Conservation (phyloP, 2,797 vertebrate genomes). For the Sebastes itinus region DNA sequence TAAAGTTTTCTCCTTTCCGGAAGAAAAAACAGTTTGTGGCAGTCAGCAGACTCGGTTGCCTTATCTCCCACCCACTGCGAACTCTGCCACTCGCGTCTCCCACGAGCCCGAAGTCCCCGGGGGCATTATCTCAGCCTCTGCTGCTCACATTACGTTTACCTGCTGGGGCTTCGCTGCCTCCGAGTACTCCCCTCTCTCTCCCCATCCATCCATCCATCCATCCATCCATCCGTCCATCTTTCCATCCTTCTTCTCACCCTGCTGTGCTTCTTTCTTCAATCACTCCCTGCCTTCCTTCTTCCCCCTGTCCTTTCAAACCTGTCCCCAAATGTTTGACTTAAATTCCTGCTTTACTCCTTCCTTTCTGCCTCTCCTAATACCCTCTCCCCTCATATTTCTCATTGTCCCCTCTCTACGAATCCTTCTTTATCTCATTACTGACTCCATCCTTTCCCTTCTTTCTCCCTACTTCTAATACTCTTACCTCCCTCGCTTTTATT, state of each 20-base stretch:
- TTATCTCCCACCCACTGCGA: slow-evolving; percentile 62
- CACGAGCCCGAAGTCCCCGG: slow-evolving; percentile 16
- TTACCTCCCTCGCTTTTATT: neutral
- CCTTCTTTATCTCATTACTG: slow-evolving; percentile 24
- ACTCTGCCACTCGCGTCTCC: slow-evolving; percentile 31
- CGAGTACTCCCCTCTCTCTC: neutral
- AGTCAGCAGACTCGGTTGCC: slow-evolving; percentile 45
- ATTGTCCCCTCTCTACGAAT: slow-evolving; percentile 13
- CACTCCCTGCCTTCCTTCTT: neutral
- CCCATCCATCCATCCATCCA: neutral
- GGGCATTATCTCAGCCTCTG: slow-evolving; percentile 61
- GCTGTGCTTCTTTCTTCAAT: neutral
- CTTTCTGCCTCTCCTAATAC: slow-evolving; percentile 3
- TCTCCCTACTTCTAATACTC: neutral
- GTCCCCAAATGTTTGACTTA: slow-evolving; percentile 5
- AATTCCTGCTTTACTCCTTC: neutral
- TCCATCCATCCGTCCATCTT: neutral
- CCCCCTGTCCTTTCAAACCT: neutral
- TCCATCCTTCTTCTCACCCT: neutral
- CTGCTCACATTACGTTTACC: slow-evolving; percentile 49
- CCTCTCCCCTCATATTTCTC: slow-evolving; percentile 15
- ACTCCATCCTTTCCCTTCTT: neutral
- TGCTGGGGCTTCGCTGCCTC: slow-evolving; percentile 32
- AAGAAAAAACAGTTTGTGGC: slow-evolving; percentile 53
- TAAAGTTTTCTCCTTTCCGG: slow-evolving; percentile 44